Conservation (phyloP, 2,113 vertebrate species). For the Entelurus aequoreus region DNA sequence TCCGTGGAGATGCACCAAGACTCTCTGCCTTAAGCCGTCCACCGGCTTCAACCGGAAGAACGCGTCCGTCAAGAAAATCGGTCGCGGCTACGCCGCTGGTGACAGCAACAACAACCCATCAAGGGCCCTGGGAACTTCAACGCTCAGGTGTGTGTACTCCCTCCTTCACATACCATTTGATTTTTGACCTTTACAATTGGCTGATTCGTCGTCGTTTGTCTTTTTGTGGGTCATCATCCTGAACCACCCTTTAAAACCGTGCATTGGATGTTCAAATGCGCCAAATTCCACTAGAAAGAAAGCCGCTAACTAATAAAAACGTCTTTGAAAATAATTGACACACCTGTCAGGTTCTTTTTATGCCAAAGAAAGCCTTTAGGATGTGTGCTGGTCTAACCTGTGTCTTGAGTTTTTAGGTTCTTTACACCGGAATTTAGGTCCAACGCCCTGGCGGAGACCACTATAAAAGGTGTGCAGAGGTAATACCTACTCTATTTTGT, state of each 20-base stretch:
- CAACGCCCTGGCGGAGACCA: conserved; percentile 25
- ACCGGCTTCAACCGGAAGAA: conserved; percentile 79
- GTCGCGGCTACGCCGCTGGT: conserved; percentile 74
- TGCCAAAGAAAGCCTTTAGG: conserved; percentile 24
- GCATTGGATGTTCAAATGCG: conserved; percentile 61
- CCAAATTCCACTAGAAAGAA: conserved; percentile 69
- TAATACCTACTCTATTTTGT: conserved; percentile 62
- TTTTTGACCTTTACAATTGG: too few relatives aligned
- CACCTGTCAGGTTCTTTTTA: conserved; percentile 53
- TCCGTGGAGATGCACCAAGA: conserved; percentile 81
- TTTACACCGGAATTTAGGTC: conserved; percentile 7
- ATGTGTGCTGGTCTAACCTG: too few relatives aligned
- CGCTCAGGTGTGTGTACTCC: conserved; percentile 65
- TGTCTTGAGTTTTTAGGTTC: not conserved
- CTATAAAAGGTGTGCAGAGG: conserved; percentile 62
- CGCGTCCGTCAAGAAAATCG: conserved; percentile 76
- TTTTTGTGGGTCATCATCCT: conserved; percentile 75
- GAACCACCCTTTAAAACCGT: conserved; percentile 76
- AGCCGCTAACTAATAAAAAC: conserved; percentile 78
- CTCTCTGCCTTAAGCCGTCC: conserved; percentile 63
- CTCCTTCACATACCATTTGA: too few relatives aligned
- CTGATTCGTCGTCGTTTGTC: not conserved
- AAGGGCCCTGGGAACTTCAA: conserved; percentile 68
- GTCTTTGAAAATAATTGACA: conserved; percentile 64
- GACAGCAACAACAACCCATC: conserved; percentile 79